Evolutionary conservation across 2,113 vertebrate species (phyloP).

Genomic region (Chaetura pelagica): DNA sequence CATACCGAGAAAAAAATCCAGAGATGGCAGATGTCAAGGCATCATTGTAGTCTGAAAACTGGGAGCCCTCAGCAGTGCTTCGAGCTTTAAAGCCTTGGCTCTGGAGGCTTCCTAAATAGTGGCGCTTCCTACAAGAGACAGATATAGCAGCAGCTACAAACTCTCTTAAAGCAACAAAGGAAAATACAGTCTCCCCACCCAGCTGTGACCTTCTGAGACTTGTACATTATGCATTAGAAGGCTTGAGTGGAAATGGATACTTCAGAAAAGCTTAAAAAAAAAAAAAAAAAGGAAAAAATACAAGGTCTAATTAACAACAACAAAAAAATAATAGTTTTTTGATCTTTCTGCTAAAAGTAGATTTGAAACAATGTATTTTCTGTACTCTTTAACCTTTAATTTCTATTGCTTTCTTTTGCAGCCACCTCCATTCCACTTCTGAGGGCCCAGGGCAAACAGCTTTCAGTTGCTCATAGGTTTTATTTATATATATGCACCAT

Average conservation of each 20-base stretch:
- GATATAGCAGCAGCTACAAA: neutral
- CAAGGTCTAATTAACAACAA: neutral
- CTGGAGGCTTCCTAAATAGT: conserved; percentile 12
- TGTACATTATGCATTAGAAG: conserved; percentile 40
- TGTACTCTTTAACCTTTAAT: conserved; percentile 44
- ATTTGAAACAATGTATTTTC: conserved; percentile 32
- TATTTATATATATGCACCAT: neutral
- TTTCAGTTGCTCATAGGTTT: neutral
- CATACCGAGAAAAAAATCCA: neutral
- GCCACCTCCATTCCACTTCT: neutral
- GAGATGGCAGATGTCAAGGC: neutral
- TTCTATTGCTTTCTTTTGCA: conserved; percentile 1
- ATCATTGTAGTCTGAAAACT: neutral
- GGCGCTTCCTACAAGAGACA: neutral
- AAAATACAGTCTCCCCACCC: neutral
- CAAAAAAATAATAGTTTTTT: neutral
- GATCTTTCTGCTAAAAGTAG: neutral
- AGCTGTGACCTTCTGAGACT: conserved; percentile 17
- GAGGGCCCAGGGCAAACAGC: neutral
- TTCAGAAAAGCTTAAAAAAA: neutral
- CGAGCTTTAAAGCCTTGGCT: conserved; percentile 22
- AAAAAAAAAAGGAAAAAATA: neutral
- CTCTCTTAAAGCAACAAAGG: neutral
- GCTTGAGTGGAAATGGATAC: conserved; percentile 27
- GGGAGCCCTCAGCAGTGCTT: neutral